These are phyloP conservation scores for Apostichopus japonicus DNA, from an alignment of 35 echinoderm and acorn worm species.

Conservation along the genomic window DNA sequence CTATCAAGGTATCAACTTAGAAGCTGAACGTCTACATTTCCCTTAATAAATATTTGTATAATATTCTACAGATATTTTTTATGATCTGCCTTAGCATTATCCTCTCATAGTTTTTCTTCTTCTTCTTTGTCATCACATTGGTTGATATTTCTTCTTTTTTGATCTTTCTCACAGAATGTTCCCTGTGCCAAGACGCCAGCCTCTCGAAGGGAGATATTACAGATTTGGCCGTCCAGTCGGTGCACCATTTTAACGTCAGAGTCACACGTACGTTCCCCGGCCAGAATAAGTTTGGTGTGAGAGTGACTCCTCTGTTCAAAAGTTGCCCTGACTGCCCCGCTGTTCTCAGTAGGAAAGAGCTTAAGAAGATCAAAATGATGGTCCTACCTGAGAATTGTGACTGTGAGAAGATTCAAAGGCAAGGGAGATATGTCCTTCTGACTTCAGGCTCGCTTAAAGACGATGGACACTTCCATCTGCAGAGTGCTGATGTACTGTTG, in stretches of 20 bases:
- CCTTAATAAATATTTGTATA: too few relatives aligned
- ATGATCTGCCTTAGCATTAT: too few relatives aligned
- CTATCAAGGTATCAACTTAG: too few relatives aligned
- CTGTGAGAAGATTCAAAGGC: neutral
- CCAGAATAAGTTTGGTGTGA: neutral
- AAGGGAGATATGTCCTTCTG: conserved; percentile 2
- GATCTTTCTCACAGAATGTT: neutral
- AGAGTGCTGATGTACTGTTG: neutral
- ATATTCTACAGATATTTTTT: too few relatives aligned
- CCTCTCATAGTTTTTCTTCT: too few relatives aligned
- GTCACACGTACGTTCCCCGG: neutral
- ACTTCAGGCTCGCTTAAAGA: neutral
- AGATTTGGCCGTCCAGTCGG: neutral
- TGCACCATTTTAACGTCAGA: neutral
- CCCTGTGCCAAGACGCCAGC: neutral
- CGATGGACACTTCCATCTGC: neutral
- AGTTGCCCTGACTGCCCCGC: neutral
- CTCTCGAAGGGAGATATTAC: neutral
- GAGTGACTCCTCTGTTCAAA: too few relatives aligned
- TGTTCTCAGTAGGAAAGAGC: neutral
- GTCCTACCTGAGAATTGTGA: neutral
- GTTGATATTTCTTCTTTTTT: too few relatives aligned
- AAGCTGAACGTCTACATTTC: too few relatives aligned
- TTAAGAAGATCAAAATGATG: neutral
- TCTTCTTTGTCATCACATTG: too few relatives aligned